Percentiles rank a stretch among this genome's conserved stretches.
phyloP scores from a whole-genome alignment of 2,113 vertebrate species.

The Prionailurus bengalensis region DNA sequence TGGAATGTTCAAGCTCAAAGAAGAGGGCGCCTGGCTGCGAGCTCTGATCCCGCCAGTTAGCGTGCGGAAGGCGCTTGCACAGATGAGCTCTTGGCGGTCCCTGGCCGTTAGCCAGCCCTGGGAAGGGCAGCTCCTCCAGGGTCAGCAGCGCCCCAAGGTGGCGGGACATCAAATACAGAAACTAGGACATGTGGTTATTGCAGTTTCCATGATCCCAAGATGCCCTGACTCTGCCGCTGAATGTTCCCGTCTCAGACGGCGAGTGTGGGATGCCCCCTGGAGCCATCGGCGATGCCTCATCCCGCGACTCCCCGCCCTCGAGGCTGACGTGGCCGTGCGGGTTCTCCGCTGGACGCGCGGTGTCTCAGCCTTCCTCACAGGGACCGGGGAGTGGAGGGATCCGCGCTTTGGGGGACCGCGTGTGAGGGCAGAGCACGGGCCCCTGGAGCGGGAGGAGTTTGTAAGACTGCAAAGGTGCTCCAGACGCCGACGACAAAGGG shows the following conservation, averaged over 20 bases:
- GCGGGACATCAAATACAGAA: background rate
- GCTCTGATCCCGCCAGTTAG: background rate
- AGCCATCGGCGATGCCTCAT: fast-evolving
- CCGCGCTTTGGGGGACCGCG: fast-evolving
- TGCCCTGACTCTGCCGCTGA: background rate
- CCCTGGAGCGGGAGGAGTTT: background rate
- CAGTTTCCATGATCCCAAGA: fast-evolving
- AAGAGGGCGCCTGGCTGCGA: background rate
- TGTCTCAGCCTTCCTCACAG: background rate
- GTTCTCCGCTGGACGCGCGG: background rate
- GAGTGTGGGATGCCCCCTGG: fast-evolving
- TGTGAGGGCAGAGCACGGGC: too few relatives aligned
- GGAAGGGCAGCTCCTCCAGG: fast-evolving
- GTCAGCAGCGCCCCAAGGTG: background rate
- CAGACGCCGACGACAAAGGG: background rate
- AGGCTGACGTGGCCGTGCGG: background rate
- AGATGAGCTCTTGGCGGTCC: fast-evolving
- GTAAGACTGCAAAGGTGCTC: background rate
- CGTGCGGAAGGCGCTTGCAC: fast-evolving
- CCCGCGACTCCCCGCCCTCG: background rate
- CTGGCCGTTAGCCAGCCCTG: fast-evolving
- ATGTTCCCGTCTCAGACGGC: fast-evolving
- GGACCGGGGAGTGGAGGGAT: fast-evolving
- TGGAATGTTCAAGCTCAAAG: too few relatives aligned
- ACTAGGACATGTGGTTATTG: fast-evolving